Percentiles rank a stretch among this genome's conserved stretches.
Evolutionary conservation across 37 sponge, comb jelly and placozoan species (phyloP).

Genomic region (Chondrilla cf. caribensis): DNA sequence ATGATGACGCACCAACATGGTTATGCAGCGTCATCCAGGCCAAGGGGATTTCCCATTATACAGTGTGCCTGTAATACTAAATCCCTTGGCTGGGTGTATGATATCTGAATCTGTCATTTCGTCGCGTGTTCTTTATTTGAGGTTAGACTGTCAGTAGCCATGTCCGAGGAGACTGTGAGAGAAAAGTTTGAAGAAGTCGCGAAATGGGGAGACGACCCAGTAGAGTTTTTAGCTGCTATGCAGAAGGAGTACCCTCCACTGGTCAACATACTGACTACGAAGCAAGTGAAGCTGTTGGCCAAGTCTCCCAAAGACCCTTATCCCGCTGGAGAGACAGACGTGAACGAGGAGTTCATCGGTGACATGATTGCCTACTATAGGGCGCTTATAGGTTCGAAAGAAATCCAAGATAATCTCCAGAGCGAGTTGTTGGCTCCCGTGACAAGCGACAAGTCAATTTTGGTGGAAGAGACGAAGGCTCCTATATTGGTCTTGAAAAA

Average conservation of each 20-base stretch:
- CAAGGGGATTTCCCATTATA: too few species aligned
- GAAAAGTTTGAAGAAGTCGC: background rate
- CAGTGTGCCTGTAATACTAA: too few species aligned
- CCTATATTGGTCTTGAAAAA: background rate
- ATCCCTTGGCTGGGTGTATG: too few species aligned
- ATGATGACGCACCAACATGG: too few species aligned
- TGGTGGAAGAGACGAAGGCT: background rate
- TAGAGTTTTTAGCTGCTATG: constrained; percentile 17
- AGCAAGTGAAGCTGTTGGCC: constrained; percentile 25
- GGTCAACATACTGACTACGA: background rate
- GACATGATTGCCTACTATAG: constrained; percentile 30
- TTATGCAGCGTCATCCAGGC: too few species aligned
- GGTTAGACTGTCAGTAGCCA: too few species aligned
- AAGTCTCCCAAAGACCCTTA: constrained; percentile 26
- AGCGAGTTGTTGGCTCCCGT: constrained; percentile 34
- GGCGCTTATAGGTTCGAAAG: background rate
- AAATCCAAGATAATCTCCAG: background rate
- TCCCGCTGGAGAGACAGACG: background rate
- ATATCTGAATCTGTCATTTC: too few species aligned
- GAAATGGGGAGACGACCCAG: constrained; percentile 24
- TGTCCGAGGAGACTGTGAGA: too few species aligned
- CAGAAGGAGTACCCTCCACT: constrained; percentile 1
- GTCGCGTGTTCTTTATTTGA: too few species aligned
- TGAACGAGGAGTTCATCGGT: constrained; percentile 46
- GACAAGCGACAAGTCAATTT: constrained; percentile 11